phyloP scores from a whole-genome alignment of 2,113 vertebrate genomes.

The Galeopterus variegatus region DNA sequence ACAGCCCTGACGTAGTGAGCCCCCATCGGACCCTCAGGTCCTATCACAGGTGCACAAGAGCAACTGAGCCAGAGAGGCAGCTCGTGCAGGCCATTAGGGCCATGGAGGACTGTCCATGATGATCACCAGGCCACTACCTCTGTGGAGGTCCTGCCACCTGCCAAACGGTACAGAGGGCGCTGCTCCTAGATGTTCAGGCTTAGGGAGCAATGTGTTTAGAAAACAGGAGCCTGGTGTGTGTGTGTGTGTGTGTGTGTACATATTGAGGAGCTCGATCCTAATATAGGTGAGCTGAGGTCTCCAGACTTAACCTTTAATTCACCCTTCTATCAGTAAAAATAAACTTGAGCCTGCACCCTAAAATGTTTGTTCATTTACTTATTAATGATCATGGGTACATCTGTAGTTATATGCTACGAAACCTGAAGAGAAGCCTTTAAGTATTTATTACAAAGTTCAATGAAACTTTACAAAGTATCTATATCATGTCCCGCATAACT shows the following conservation, averaged over 20 bases:
- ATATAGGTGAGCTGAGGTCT: neutral
- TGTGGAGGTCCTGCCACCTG: neutral
- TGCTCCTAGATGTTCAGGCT: neutral
- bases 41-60: neutral
- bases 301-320: neutral
- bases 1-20: neutral
- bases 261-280: neutral
- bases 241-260: neutral
- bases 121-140: neutral
- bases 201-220: neutral
- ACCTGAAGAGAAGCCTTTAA: neutral
- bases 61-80: neutral
- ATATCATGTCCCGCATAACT: neutral
- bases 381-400: neutral
- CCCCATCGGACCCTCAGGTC: neutral
- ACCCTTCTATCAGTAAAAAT: neutral
- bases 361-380: constrained; percentile 13
- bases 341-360: neutral
- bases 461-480: constrained; percentile 32
- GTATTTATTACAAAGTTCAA: constrained; percentile 1
- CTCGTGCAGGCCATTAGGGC: neutral
- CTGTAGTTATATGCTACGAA: constrained; percentile 1
- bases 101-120: neutral
- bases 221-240: neutral
- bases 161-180: neutral